phyloP scores from a whole-genome alignment of 2,888 invertebrate genomes.

The Phasia obesa region DNA sequence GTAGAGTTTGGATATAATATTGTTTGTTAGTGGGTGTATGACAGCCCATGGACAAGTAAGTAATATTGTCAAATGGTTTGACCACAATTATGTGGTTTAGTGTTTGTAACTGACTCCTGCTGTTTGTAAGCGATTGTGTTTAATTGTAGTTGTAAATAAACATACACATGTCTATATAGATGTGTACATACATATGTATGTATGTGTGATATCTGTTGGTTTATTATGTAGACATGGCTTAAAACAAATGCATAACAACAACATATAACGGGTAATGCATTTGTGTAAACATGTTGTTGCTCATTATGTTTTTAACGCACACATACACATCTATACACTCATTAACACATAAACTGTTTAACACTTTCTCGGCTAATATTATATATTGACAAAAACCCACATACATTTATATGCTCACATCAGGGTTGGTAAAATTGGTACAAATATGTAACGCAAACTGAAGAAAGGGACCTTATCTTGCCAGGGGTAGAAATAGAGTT shows the following conservation, averaged over 20 bases:
- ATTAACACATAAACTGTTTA: conserved; percentile 63
- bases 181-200: neutral
- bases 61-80: conserved; percentile 68
- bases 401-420: neutral
- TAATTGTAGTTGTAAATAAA: too few species aligned
- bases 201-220: conserved; percentile 52
- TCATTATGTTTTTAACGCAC: conserved; percentile 72
- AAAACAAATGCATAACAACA: conserved; percentile 70
- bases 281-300: conserved; percentile 75
- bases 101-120: conserved; percentile 65
- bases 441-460: too few species aligned
- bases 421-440: too few species aligned
- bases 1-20: conserved; percentile 22
- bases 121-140: conserved; percentile 16
- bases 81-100: conserved; percentile 71
- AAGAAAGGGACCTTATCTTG: too few species aligned
- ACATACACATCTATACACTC: conserved; percentile 38
- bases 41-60: conserved; percentile 21
- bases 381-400: conserved; percentile 41
- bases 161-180: neutral
- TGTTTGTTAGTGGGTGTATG: conserved; percentile 58
- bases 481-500: too few species aligned
- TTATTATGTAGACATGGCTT: conserved; percentile 71
- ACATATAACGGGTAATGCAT: conserved; percentile 72
- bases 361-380: conserved; percentile 65